Evolutionary conservation across 2,888 invertebrate species (phyloP).

Genomic region (Mayetiola destructor): DNA sequence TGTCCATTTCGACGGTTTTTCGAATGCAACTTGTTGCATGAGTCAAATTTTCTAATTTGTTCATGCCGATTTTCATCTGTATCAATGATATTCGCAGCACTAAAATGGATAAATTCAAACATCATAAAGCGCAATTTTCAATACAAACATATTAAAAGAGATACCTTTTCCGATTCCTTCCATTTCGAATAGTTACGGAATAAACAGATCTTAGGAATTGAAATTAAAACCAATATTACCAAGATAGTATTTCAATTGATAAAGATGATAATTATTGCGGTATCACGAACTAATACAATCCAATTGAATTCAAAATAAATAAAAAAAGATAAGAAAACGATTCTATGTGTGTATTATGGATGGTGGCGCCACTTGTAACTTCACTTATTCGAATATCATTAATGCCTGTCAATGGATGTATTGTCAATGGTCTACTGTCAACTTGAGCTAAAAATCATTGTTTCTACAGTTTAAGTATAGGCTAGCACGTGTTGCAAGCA

Average conservation of each 20-base stretch:
- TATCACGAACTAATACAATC: background rate
- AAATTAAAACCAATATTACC: background rate
- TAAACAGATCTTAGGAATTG: background rate
- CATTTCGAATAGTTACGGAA: background rate
- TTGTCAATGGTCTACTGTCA: too few species aligned
- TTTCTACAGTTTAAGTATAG: too few species aligned
- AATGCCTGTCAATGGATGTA: too few species aligned
- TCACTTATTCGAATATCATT: too few species aligned
- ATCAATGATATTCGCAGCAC: slow-evolving; percentile 58
- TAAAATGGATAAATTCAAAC: slow-evolving; percentile 36
- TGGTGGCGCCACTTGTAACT: background rate
- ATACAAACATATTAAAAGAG: background rate
- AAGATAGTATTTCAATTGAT: background rate
- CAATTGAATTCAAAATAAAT: background rate
- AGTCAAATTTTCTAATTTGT: slow-evolving; percentile 56
- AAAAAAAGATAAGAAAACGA: background rate
- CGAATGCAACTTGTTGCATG: slow-evolving; percentile 52
- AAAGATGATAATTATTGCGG: background rate
- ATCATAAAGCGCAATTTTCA: slow-evolving; percentile 15
- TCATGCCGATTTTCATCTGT: slow-evolving; percentile 56
- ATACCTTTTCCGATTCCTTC: background rate
- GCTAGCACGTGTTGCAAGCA: slow-evolving; percentile 2
- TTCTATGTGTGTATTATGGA: background rate
- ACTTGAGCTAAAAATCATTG: background rate
- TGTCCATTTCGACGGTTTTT: slow-evolving; percentile 44